Evolutionary conservation across 2,797 vertebrate species (phyloP), one percentile per base, ranked within the genome.

Genomic region (Urocyon cinereoargenteus): DNA sequence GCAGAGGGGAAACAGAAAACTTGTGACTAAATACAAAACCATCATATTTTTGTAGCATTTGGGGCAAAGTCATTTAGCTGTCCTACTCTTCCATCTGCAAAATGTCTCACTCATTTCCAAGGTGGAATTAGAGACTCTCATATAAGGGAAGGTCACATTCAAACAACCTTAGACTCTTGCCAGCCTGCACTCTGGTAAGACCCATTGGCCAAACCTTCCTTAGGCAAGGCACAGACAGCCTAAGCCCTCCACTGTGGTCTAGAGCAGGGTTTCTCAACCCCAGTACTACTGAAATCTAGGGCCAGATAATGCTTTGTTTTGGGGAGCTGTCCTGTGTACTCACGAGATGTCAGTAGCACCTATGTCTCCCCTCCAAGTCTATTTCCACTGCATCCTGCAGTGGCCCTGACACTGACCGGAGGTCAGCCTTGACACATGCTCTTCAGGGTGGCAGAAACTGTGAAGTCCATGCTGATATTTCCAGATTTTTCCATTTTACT

Each of bases 351-450:
- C 81, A 85, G 45, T 0, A 94, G 53, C 21, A 86, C 7, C 64
- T 15, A 31, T 4, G 7, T 8, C 0, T 2, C 1, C 8, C 11
- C 11, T n/a, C 28, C 16, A 78, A 53, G 31, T 78, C n/a, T 53
- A n/a, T 78, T 78, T 28, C 19, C 49, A 62, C n/a, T 24, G 10
- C 0, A 0, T 45, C 14, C 11, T n/a, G 7, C 2, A 1, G 77
- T 28, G 55, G n/a, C 28, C 18, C 40, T 34, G 36, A 45, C 51
- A 12, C 0, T 15, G n/a, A 78, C 49, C 24, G 21, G 40, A 45
- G 14, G 66, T 78, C 83, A 78, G 70, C 19, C 75, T 45, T 36
- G n/a, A 22, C 6, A 1, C 13, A 28, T 24, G 57, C 26, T 26
- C 62, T 40, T 89, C 24, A 22, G 49, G 1, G 7, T 28, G 57